Evolutionary conservation across 2,888 invertebrate genomes (phyloP).

Genomic region (Dendrolimus pini): DNA sequence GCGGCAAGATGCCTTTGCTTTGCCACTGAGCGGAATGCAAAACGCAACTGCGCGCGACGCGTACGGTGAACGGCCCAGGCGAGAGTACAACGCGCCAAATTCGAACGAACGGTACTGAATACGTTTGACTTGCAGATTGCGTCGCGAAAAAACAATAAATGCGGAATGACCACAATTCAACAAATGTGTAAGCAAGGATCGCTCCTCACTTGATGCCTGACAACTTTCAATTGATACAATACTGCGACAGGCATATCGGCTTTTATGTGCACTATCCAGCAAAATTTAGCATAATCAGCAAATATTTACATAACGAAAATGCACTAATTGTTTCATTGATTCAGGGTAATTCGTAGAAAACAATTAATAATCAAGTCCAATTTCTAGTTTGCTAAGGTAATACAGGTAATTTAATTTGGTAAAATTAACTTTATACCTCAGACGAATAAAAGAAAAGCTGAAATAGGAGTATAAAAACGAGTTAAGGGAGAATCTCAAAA

Average conservation of each 20-base stretch:
- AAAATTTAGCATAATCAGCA: slow-evolving; percentile 20
- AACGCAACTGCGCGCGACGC: slow-evolving; percentile 8
- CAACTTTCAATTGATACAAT: slow-evolving; percentile 25
- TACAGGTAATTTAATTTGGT: no score
- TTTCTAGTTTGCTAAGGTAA: no score
- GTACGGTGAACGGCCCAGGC: slow-evolving; percentile 10
- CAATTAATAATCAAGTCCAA: no score
- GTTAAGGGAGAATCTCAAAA: no score
- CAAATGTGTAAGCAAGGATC: slow-evolving; percentile 6
- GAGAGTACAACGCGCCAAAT: slow-evolving; percentile 53
- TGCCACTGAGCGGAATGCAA: slow-evolving; percentile 3
- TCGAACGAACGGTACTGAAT: slow-evolving; percentile 54
- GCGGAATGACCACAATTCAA: slow-evolving; percentile 19
- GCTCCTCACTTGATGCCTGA: slow-evolving; percentile 16
- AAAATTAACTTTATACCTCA: no score
- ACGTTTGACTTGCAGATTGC: slow-evolving; percentile 11
- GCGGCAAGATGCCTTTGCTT: slow-evolving; percentile 9
- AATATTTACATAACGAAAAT: slow-evolving; percentile 3
- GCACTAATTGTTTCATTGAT: no score
- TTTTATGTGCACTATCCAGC: slow-evolving; percentile 20
- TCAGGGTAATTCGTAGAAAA: no score
- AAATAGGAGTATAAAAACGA: no score
- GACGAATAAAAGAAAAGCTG: no score
- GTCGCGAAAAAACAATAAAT: slow-evolving; percentile 18
- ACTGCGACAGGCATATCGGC: slow-evolving; percentile 17